Conservation (phyloP, 2,888 invertebrate species). For the Megastigmus dorsalis region DNA sequence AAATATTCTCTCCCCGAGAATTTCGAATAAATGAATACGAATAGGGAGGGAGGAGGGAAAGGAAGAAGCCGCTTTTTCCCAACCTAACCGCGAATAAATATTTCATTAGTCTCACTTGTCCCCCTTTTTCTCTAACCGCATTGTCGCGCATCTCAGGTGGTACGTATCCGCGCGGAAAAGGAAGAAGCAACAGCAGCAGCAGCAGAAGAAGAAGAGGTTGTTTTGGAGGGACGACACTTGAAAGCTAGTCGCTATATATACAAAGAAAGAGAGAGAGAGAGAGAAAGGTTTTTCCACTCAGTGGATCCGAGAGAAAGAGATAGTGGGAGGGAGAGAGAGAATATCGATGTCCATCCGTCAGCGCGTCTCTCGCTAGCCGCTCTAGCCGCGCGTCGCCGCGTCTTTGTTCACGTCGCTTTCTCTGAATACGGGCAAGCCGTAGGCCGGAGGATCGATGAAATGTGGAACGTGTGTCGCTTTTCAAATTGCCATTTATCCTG, state of each 20-base stretch:
- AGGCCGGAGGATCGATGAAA: conserved; percentile 20
- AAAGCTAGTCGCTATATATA: neutral
- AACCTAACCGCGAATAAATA: conserved; percentile 6
- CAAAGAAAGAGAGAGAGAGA: too few species aligned
- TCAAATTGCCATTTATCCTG: conserved; percentile 27
- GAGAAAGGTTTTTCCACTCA: too few species aligned
- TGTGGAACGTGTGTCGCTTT: conserved; percentile 14
- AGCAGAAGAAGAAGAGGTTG: too few species aligned
- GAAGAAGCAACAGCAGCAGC: too few species aligned
- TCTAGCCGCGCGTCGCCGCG: too few species aligned
- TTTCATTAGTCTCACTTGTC: neutral
- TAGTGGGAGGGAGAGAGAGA: too few species aligned
- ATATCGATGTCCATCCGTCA: conserved; percentile 35
- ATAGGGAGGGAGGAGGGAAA: too few species aligned
- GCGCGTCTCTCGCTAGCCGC: too few species aligned
- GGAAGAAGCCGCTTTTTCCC: neutral
- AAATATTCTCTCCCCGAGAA: neutral
- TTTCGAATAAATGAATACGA: conserved; percentile 18
- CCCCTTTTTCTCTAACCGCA: too few species aligned
- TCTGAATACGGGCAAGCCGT: neutral
- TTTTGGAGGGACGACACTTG: neutral
- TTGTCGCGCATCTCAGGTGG: neutral
- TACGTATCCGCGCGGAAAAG: neutral
- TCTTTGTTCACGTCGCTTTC: too few species aligned
- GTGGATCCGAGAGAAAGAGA: too few species aligned